Conservation (phyloP, 2,797 vertebrate species). For the Anguilla marmorata region DNA sequence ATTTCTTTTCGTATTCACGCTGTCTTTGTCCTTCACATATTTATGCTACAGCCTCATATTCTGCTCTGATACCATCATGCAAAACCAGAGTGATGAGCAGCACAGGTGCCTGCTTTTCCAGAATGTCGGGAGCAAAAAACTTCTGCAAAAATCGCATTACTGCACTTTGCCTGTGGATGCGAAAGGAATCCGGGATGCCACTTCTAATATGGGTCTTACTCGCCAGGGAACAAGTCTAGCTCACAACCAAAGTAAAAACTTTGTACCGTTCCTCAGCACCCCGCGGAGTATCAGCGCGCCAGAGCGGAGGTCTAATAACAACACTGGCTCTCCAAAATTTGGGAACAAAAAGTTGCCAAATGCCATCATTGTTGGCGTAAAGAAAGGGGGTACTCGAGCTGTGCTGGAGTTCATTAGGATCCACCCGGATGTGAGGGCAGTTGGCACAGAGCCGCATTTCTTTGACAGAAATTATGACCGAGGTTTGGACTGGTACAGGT, state of each 20-base stretch:
- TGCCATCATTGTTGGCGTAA: conserved; percentile 88
- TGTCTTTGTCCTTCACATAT: conserved; percentile 78
- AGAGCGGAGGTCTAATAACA: conserved; percentile 27
- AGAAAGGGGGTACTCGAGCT: conserved; percentile 88
- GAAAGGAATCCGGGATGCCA: conserved; percentile 38
- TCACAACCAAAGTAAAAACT: conserved; percentile 44
- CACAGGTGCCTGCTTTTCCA: conserved; percentile 66
- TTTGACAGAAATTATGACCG: conserved; percentile 88
- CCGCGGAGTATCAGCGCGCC: conserved; percentile 54
- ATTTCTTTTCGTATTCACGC: conserved; percentile 75
- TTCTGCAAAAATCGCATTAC: conserved; percentile 72
- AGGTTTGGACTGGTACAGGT: conserved; percentile 93
- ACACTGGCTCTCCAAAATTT: conserved; percentile 66
- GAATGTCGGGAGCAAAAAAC: conserved; percentile 69
- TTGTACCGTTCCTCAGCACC: conserved; percentile 21
- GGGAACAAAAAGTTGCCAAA: conserved; percentile 84
- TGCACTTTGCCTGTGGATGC: conserved; percentile 56
- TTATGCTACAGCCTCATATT: conserved; percentile 82
- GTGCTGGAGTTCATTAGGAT: conserved; percentile 88
- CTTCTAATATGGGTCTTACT: conserved; percentile 36
- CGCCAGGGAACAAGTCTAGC: conserved; percentile 40
- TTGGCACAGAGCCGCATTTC: conserved; percentile 90
- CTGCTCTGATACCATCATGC: conserved; percentile 69
- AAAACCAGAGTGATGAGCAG: conserved; percentile 62
- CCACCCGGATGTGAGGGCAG: conserved; percentile 86